phyloP scores from a whole-genome alignment of 2,888 invertebrate species.

The Hydroisotoma schaefferi region DNA sequence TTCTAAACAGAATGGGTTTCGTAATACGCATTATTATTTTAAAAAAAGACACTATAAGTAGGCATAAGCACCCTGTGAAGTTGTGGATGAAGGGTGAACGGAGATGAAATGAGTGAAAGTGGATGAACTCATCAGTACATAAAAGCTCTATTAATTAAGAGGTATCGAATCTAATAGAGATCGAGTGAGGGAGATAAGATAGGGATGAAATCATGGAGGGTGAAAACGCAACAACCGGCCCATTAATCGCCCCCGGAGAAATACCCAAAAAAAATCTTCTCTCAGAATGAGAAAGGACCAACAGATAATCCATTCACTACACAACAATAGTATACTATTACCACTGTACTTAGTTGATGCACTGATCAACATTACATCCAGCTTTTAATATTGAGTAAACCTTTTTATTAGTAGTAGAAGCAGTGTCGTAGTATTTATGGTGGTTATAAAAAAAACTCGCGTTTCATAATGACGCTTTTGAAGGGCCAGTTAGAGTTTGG shows the following conservation, averaged over 20 bases:
- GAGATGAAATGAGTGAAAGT: constrained; percentile 17
- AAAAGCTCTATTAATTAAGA: constrained; percentile 48
- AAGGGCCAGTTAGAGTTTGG: too few relatives aligned
- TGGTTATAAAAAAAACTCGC: too few relatives aligned
- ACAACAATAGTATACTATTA: too few relatives aligned
- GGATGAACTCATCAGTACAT: constrained; percentile 41
- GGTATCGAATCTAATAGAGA: constrained; percentile 38
- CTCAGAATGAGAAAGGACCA: neutral
- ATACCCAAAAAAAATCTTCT: constrained; percentile 10
- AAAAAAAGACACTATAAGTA: neutral
- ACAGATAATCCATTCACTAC: neutral
- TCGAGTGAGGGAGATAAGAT: constrained; percentile 12
- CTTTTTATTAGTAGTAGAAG: too few relatives aligned
- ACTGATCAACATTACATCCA: too few relatives aligned
- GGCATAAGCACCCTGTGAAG: neutral
- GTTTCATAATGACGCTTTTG: too few relatives aligned
- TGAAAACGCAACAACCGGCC: constrained; percentile 36
- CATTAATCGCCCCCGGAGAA: constrained; percentile 44
- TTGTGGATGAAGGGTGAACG: neutral
- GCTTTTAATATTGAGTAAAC: too few relatives aligned
- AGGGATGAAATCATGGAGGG: constrained; percentile 19
- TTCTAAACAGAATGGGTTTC: too few relatives aligned
- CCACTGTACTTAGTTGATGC: neutral
- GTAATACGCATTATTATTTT: too few relatives aligned
- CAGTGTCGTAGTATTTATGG: too few relatives aligned